phyloP scores from a whole-genome alignment of 2,113 vertebrate genomes.

The Hiodon tergisus region DNA sequence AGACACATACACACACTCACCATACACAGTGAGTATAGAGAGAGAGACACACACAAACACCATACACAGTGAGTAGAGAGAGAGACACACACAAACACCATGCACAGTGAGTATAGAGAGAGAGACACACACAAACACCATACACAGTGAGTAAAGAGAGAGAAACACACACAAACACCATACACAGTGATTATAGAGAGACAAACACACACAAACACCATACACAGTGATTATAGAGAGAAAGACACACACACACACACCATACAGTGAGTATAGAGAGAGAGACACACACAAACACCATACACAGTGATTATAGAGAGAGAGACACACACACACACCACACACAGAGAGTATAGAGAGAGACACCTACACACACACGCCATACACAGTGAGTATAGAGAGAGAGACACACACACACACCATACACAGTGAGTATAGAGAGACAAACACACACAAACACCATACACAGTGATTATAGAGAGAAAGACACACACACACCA shows the following conservation, averaged over 20 bases:
- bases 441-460: no score
- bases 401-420: no score
- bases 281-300: not conserved
- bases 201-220: conserved; percentile 15
- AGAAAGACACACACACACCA: no score
- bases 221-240: not conserved
- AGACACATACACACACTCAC: not conserved
- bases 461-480: no score
- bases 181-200: not conserved
- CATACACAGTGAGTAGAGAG: not conserved
- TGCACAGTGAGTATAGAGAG: conserved; percentile 10
- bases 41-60: not conserved
- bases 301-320: not conserved
- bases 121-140: conserved; percentile 4
- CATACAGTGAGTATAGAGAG: not conserved
- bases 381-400: no score
- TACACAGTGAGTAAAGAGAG: not conserved
- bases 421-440: no score
- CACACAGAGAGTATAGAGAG: no score
- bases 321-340: not conserved
- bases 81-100: conserved; percentile 13
- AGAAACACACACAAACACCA: not conserved
- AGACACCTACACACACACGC: no score
- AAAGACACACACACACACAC: not conserved
- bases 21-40: not conserved